Conservation (phyloP, 35 echinoderm and acorn worm species). For the Stichopus chloronotus region DNA sequence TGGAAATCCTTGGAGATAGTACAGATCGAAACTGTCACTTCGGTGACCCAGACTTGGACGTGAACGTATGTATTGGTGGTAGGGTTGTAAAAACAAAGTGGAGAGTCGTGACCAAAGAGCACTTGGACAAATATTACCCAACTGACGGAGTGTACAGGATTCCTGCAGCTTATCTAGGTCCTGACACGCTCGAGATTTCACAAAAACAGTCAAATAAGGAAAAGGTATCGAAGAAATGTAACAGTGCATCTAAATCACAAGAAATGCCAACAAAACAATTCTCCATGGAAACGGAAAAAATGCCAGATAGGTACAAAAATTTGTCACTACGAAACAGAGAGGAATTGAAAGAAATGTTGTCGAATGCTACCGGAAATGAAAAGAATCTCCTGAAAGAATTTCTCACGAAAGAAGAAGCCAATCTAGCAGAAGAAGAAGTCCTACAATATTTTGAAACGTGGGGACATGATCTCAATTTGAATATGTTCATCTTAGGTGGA, state of each 20-base stretch:
- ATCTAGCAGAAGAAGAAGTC: slow-evolving; percentile 12
- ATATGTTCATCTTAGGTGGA: slow-evolving; percentile 44
- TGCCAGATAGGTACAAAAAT: not conserved
- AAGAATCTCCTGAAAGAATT: not conserved
- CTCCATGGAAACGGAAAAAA: not conserved
- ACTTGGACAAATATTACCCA: slow-evolving; percentile 3
- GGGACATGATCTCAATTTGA: not conserved
- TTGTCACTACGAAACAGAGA: not conserved
- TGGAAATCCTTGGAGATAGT: too few species aligned
- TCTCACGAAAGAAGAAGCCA: not conserved
- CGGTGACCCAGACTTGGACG: not conserved
- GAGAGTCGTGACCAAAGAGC: not conserved
- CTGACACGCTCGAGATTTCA: not conserved
- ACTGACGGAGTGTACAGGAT: slow-evolving; percentile 1
- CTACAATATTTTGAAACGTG: not conserved
- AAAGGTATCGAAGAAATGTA: not conserved
- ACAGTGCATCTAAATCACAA: not conserved
- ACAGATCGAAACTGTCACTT: not conserved
- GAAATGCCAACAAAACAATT: not conserved
- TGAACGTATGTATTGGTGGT: not conserved
- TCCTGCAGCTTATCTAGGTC: not conserved
- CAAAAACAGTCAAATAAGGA: not conserved
- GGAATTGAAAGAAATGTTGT: not conserved
- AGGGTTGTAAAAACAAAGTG: not conserved
- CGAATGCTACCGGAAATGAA: not conserved